Evolutionary conservation across 2,888 invertebrate genomes (phyloP).

Genomic region (Heliconius charithonia): DNA sequence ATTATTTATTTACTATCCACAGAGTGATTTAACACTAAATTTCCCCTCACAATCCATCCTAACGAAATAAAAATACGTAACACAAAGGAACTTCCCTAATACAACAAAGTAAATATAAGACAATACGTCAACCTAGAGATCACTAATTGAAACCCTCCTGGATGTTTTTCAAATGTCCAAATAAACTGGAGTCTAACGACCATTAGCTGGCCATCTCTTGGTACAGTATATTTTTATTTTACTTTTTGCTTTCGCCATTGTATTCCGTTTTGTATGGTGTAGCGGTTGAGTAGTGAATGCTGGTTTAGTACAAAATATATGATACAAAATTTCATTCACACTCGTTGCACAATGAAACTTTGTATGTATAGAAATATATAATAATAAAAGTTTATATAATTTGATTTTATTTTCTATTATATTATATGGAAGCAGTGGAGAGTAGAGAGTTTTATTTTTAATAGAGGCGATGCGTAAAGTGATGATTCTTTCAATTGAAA

Average conservation of each 20-base stretch:
- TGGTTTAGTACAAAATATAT: constrained; percentile 13
- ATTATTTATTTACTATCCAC: too few relatives aligned
- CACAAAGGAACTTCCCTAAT: constrained; percentile 9
- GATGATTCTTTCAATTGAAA: not conserved
- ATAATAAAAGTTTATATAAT: not conserved
- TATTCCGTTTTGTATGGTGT: constrained; percentile 6
- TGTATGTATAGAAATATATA: constrained; percentile 5
- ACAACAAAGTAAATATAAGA: constrained; percentile 38
- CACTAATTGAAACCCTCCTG: constrained; percentile 59
- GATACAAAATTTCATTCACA: not conserved
- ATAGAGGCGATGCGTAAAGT: not conserved
- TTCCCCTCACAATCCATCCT: not conserved
- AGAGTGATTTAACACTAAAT: too few relatives aligned
- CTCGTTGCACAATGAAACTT: constrained; percentile 4
- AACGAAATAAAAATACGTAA: not conserved
- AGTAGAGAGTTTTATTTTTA: not conserved
- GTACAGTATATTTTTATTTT: constrained; percentile 57
- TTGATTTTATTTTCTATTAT: not conserved
- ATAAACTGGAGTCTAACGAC: constrained; percentile 64
- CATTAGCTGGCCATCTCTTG: constrained; percentile 62
- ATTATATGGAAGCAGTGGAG: not conserved
- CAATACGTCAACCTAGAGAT: constrained; percentile 44
- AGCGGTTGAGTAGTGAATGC: constrained; percentile 3
- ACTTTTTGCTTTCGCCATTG: constrained; percentile 50
- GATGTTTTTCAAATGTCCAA: constrained; percentile 66